Evolutionary conservation across 2,888 invertebrate genomes (phyloP).

Genomic region (Stenchaetothrips biformis): DNA sequence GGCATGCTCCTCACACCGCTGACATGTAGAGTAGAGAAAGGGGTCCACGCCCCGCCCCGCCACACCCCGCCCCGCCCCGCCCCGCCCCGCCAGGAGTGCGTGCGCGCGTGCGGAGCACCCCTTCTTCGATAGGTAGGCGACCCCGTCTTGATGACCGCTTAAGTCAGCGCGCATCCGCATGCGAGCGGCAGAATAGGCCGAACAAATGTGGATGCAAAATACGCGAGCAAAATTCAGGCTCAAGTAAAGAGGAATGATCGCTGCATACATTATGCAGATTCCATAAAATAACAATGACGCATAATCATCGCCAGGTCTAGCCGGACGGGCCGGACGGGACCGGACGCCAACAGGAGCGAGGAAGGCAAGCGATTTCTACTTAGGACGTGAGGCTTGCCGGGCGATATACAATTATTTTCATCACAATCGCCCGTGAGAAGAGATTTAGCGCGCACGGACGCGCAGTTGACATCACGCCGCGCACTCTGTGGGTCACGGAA

Average conservation of each 20-base stretch:
- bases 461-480: neutral
- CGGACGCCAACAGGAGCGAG: neutral
- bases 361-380: constrained; percentile 1
- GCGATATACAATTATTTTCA: neutral
- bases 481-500: neutral
- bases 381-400: neutral
- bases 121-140: constrained; percentile 5
- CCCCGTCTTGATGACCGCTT: neutral
- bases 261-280: constrained; percentile 16
- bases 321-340: neutral
- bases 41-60: neutral
- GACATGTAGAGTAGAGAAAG: constrained; percentile 21
- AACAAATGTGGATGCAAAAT: constrained; percentile 21
- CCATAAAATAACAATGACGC: constrained; percentile 22
- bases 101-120: neutral
- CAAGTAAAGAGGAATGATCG: constrained; percentile 24
- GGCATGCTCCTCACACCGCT: constrained; percentile 13
- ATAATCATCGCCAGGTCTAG: neutral
- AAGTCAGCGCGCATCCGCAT: neutral
- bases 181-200: neutral
- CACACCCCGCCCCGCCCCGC: too few relatives aligned
- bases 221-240: constrained; percentile 18
- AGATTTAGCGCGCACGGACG: neutral
- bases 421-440: constrained; percentile 20
- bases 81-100: too few relatives aligned